phyloP scores from a whole-genome alignment of 1,140 invertebrate species.

The Drosophila parabipectinata region DNA sequence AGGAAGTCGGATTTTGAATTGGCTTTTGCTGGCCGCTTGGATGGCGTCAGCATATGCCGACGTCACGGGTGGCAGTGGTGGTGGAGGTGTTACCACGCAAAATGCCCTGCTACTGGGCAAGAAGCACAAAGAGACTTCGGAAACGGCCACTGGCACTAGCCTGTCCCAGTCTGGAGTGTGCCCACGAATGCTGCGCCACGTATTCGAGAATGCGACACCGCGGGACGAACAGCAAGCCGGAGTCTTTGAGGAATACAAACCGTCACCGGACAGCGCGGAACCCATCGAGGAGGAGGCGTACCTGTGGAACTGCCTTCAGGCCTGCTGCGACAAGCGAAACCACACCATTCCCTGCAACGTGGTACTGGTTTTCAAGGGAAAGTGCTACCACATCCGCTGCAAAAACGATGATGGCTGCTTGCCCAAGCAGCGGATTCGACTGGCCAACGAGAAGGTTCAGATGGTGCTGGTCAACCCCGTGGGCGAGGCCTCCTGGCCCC shows the following conservation, averaged over 20 bases:
- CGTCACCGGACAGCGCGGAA: constrained; percentile 25
- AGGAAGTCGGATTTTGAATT: background rate
- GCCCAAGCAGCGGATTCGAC: constrained; percentile 86
- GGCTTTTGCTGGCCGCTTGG: constrained; percentile 31
- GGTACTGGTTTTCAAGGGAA: constrained; percentile 90
- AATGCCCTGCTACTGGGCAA: constrained; percentile 43
- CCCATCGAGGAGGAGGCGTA: constrained; percentile 66
- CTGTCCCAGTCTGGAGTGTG: constrained; percentile 35
- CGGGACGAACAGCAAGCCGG: constrained; percentile 69
- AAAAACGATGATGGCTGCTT: constrained; percentile 88
- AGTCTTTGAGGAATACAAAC: constrained; percentile 69
- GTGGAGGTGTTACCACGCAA: constrained; percentile 33
- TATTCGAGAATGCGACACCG: constrained; percentile 77
- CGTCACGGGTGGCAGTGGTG: constrained; percentile 42
- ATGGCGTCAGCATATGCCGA: constrained; percentile 73
- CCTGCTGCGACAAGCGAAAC: constrained; percentile 87
- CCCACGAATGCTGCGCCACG: constrained; percentile 70
- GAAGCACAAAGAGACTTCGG: constrained; percentile 31
- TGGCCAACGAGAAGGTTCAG: constrained; percentile 86
- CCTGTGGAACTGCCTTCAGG: constrained; percentile 87
- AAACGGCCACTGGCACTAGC: constrained; percentile 5
- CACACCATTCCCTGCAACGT: constrained; percentile 88
- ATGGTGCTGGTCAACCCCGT: constrained; percentile 91
- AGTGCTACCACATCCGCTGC: constrained; percentile 91
- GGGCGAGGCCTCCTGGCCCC: constrained; percentile 84